These are phyloP conservation scores for Sepiola atlantica DNA, from an alignment of 2,888 invertebrate species.

Conservation along the genomic window DNA sequence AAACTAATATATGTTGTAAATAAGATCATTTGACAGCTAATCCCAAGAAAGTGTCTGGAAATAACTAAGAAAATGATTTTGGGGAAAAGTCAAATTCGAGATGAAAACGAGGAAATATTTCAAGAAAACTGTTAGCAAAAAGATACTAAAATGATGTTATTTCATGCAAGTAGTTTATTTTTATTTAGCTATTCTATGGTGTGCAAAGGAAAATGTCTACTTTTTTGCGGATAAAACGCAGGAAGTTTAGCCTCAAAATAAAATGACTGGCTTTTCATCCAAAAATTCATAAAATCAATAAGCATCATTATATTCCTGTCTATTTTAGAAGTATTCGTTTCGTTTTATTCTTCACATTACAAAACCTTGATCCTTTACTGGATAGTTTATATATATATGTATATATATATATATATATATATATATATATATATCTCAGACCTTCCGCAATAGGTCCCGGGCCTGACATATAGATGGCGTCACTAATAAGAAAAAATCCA, in stretches of 20 bases:
- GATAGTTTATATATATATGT: not conserved
- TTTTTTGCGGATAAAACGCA: not conserved
- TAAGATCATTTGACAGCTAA: not conserved
- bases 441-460: no score
- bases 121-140: not conserved
- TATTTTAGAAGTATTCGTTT: not conserved
- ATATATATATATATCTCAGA: not conserved
- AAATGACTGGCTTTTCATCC: not conserved
- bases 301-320: not conserved
- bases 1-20: not conserved
- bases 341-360: not conserved
- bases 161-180: not conserved
- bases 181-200: not conserved
- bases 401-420: not conserved
- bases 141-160: not conserved
- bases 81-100: not conserved
- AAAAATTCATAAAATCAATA: conserved; percentile 10
- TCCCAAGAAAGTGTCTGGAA: not conserved
- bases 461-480: no score
- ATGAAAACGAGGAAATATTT: not conserved
- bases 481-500: no score
- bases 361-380: not conserved
- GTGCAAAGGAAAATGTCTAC: not conserved
- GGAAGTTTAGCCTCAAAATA: not conserved
- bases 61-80: not conserved